phyloP scores from a whole-genome alignment of 2,113 vertebrate genomes.

The Synchiropus splendidus region DNA sequence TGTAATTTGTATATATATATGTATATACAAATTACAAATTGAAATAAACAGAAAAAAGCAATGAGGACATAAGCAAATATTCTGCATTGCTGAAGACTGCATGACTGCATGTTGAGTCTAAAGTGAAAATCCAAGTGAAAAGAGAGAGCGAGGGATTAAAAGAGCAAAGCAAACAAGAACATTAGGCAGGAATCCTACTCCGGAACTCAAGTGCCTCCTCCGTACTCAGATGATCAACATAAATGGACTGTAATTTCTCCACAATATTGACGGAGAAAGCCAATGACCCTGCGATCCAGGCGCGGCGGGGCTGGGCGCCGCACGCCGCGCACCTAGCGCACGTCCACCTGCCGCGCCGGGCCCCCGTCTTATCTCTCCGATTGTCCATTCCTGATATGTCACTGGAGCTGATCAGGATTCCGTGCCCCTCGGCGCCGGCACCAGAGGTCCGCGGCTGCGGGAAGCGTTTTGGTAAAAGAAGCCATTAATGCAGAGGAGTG shows the following conservation, averaged over 20 bases:
- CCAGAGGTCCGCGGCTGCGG: constrained; percentile 96
- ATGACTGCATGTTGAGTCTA: no score
- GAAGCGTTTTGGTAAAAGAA: constrained; percentile 99
- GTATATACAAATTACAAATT: no score
- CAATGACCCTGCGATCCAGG: constrained; percentile 37
- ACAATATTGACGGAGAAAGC: constrained; percentile 39
- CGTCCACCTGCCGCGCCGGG: no score
- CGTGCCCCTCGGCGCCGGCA: constrained; percentile 92
- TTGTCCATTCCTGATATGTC: constrained; percentile 98
- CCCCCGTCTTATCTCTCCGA: constrained; percentile 56
- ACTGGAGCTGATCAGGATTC: constrained; percentile 99
- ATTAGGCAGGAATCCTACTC: constrained; percentile 24
- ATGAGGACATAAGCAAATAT: no score
- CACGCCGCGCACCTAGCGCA: no score
- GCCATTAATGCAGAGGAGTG: constrained; percentile 99
- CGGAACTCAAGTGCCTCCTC: constrained; percentile 40
- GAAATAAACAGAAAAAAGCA: no score
- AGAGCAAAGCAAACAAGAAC: constrained; percentile 20
- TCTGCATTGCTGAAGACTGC: no score
- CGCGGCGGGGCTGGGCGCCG: no score
- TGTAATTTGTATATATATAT: no score
- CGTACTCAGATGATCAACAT: constrained; percentile 36
- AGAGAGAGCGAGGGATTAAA: constrained; percentile 5
- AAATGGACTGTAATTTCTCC: constrained; percentile 47
- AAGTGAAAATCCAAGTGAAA: no score